Evolutionary conservation across 2,113 vertebrate genomes (phyloP).

Genomic region (Vidua chalybeata): DNA sequence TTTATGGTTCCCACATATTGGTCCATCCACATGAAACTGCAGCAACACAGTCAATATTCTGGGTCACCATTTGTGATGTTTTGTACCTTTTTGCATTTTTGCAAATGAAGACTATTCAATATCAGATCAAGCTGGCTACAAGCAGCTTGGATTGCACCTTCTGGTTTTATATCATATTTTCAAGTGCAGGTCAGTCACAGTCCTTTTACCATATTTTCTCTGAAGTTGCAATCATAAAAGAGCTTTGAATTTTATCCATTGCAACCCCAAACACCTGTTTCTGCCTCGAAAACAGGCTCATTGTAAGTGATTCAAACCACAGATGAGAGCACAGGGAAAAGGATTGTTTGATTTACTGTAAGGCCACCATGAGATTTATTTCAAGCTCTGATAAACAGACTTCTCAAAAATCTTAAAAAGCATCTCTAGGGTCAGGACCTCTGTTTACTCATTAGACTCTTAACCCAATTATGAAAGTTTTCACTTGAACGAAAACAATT

Average conservation of each 20-base stretch:
- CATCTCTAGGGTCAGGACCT: constrained; percentile 19
- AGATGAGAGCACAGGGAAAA: constrained; percentile 51
- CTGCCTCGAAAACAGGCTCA: constrained; percentile 36
- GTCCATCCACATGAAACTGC: background rate
- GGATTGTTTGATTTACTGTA: constrained; percentile 51
- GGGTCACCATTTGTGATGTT: background rate
- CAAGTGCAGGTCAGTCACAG: background rate
- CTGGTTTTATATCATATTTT: background rate
- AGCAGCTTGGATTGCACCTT: background rate
- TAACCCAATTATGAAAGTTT: constrained; percentile 48
- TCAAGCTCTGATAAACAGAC: constrained; percentile 46
- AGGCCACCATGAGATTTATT: constrained; percentile 47
- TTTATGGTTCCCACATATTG: background rate
- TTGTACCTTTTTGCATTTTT: background rate
- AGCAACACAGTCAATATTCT: background rate
- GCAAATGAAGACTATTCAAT: background rate
- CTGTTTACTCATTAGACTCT: constrained; percentile 54
- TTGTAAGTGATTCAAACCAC: constrained; percentile 58
- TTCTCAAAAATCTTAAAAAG: constrained; percentile 41
- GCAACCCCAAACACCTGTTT: background rate
- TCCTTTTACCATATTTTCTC: background rate
- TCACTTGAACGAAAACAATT: constrained; percentile 60
- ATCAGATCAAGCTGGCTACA: background rate
- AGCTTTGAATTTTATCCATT: background rate
- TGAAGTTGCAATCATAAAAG: background rate